Percentiles rank a stretch among this genome's conserved stretches.
phyloP scores from a whole-genome alignment of 2,113 vertebrate genomes.

The Nerophis lumbriciformis region DNA sequence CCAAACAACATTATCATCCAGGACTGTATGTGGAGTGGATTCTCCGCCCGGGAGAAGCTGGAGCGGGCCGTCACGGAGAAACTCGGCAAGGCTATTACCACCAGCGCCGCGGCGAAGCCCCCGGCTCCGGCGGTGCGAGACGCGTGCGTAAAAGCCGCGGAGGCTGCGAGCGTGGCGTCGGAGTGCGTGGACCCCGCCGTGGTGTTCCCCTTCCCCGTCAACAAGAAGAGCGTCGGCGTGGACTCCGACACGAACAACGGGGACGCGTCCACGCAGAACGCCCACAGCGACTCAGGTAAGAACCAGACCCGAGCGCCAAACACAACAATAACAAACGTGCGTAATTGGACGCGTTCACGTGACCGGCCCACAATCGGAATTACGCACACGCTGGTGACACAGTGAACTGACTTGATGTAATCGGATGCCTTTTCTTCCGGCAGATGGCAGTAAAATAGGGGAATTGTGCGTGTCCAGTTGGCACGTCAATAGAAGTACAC shows the following conservation, averaged over 20 bases:
- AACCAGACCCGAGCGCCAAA: neutral
- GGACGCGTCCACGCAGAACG: slow-evolving; percentile 49
- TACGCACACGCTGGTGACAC: slow-evolving; percentile 36
- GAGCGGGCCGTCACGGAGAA: slow-evolving; percentile 89
- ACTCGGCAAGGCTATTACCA: slow-evolving; percentile 76
- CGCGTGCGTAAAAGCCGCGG: slow-evolving; percentile 57
- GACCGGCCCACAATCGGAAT: slow-evolving; percentile 68
- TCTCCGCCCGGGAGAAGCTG: slow-evolving; percentile 91
- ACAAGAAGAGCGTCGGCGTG: slow-evolving; percentile 71
- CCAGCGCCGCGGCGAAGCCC: slow-evolving; percentile 10
- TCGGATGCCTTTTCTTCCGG: slow-evolving; percentile 62
- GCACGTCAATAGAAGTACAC: slow-evolving; percentile 7
- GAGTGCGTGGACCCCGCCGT: slow-evolving; percentile 88
- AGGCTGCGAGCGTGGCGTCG: slow-evolving; percentile 71
- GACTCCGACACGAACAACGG: slow-evolving; percentile 33
- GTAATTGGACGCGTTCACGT: slow-evolving; percentile 63
- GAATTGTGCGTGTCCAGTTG: slow-evolving; percentile 47
- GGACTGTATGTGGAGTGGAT: slow-evolving; percentile 99
- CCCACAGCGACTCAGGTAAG: slow-evolving; percentile 87
- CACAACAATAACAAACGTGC: slow-evolving; percentile 4
- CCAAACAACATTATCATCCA: slow-evolving; percentile 91
- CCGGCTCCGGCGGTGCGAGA: slow-evolving; percentile 3
- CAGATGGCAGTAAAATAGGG: slow-evolving; percentile 71
- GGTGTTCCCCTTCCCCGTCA: slow-evolving; percentile 88
- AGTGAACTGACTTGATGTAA: slow-evolving; percentile 67